Percentiles rank a stretch among this genome's conserved stretches.
phyloP scores from a whole-genome alignment of 1,140 invertebrate species.

The Drosophila baimaii region DNA sequence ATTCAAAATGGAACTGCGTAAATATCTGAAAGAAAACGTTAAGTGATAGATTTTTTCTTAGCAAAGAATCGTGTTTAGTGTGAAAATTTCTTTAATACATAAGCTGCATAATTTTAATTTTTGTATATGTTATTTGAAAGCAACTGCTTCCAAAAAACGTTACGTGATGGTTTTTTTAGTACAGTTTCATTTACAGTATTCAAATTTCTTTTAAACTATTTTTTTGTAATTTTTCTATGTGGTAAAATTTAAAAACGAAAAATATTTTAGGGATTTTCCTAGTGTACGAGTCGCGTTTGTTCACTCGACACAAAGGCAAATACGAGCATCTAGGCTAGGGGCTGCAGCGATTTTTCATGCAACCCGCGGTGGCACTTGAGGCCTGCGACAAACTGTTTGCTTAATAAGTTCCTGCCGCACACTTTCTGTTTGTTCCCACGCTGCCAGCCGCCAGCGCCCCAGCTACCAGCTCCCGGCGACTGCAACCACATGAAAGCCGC shows the following conservation, averaged over 20 bases:
- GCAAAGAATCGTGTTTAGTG: too few relatives aligned
- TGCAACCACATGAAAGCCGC: constrained; percentile 22
- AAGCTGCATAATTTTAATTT: too few relatives aligned
- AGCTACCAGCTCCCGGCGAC: background rate
- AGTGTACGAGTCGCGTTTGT: constrained; percentile 40
- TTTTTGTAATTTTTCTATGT: background rate
- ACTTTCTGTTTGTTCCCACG: constrained; percentile 58
- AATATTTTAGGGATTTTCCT: background rate
- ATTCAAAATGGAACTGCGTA: too few relatives aligned
- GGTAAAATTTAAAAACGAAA: background rate
- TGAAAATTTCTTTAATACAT: too few relatives aligned
- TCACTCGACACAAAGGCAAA: constrained; percentile 66
- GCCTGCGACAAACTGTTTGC: constrained; percentile 70
- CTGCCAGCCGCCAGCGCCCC: background rate
- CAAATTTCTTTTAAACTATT: too few relatives aligned
- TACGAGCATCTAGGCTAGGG: constrained; percentile 27
- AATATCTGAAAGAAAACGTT: too few relatives aligned
- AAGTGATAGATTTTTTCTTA: too few relatives aligned
- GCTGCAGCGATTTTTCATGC: constrained; percentile 55
- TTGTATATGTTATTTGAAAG: too few relatives aligned
- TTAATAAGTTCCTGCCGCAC: constrained; percentile 57
- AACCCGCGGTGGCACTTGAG: constrained; percentile 7
- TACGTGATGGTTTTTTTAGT: too few relatives aligned
- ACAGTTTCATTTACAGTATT: too few relatives aligned
- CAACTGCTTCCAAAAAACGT: too few relatives aligned